phyloP scores from a whole-genome alignment of 1,140 invertebrate species.

The Nylanderia fulva region DNA sequence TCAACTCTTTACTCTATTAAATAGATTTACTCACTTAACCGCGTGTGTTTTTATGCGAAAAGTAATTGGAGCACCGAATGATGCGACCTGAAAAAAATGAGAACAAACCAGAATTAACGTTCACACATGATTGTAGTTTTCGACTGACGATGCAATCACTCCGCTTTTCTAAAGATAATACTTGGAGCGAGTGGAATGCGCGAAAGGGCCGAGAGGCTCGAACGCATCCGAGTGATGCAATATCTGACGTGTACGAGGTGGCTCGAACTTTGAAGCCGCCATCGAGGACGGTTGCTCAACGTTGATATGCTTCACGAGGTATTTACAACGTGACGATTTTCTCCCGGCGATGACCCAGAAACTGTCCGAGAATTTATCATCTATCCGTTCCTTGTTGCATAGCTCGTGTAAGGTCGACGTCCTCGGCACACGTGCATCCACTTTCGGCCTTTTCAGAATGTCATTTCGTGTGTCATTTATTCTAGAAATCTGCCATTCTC shows the following conservation, averaged over 20 bases:
- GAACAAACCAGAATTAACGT: too few species aligned
- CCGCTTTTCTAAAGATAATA: constrained; percentile 13
- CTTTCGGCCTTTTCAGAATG: background rate
- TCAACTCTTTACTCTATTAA: too few species aligned
- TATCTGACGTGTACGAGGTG: background rate
- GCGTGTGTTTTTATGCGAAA: too few species aligned
- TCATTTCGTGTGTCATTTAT: background rate
- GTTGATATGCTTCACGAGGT: background rate
- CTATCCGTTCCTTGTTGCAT: background rate
- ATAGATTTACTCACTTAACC: too few species aligned
- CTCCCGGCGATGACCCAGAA: constrained; percentile 24
- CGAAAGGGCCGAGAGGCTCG: background rate
- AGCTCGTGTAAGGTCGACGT: constrained; percentile 6
- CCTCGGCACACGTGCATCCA: constrained; percentile 16
- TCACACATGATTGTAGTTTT: too few species aligned
- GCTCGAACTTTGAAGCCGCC: background rate
- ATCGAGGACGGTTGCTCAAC: constrained; percentile 1
- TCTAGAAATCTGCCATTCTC: background rate
- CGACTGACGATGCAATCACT: too few species aligned
- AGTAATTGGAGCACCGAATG: too few species aligned
- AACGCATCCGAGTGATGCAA: background rate
- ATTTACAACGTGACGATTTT: constrained; percentile 31
- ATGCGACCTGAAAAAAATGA: too few species aligned
- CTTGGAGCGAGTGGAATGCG: background rate
- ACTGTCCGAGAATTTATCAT: constrained; percentile 25